phyloP scores from a whole-genome alignment of 1,140 invertebrate species.

The Penaeus japonicus region DNA sequence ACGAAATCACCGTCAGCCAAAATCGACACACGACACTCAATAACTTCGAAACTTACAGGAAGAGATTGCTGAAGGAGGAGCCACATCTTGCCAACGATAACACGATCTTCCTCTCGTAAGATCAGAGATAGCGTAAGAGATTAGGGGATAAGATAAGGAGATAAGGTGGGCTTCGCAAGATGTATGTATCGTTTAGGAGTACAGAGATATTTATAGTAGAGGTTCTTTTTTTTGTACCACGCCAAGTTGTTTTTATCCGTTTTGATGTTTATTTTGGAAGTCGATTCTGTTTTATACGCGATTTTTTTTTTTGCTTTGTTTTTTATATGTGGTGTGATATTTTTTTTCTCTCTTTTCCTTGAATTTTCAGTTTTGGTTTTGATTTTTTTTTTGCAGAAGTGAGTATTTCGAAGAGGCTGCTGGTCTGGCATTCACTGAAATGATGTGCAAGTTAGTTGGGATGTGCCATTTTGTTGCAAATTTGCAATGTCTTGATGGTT shows the following conservation, averaged over 20 bases:
- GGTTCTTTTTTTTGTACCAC: no score
- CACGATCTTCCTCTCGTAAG: conserved; percentile 41
- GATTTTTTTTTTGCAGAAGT: background rate
- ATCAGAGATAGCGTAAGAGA: background rate
- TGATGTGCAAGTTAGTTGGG: background rate
- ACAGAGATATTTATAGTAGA: no score
- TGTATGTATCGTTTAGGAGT: no score
- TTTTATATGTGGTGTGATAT: no score
- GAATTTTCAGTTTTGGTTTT: no score
- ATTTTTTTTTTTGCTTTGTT: no score
- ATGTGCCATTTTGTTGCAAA: background rate
- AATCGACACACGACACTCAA: background rate
- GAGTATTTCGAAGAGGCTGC: background rate
- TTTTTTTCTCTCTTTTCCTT: no score
- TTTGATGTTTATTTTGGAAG: no score
- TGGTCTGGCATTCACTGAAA: background rate
- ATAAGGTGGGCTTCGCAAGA: no score
- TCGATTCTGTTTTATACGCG: no score
- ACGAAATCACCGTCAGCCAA: background rate
- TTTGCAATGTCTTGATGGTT: background rate
- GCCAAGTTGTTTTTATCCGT: no score
- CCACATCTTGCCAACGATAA: conserved; percentile 17
- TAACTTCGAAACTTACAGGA: conserved; percentile 1
- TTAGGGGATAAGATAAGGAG: background rate
- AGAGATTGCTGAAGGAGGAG: background rate